Evolutionary conservation across 2,888 invertebrate genomes (phyloP).

Genomic region (Ligdia adustata): DNA sequence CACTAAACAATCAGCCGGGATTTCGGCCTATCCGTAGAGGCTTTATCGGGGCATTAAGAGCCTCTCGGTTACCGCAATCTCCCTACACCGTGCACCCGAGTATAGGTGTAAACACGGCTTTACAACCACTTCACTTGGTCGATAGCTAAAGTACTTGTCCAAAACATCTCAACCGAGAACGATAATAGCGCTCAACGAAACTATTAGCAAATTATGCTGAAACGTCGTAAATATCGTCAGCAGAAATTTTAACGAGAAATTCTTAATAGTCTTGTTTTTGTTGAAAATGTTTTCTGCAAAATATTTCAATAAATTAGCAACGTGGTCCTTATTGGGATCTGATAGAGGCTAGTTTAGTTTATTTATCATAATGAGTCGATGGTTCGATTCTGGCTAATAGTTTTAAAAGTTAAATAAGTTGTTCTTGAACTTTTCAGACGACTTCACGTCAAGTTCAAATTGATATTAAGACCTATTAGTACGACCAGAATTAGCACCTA

Average conservation of each 20-base stretch:
- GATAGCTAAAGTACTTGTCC: conserved; percentile 16
- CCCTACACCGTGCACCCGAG: not conserved
- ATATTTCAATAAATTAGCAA: conserved; percentile 6
- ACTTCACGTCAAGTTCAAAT: conserved; percentile 7
- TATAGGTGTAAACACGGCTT: conserved; percentile 10
- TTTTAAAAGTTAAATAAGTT: no score
- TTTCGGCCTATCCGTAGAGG: conserved; percentile 21
- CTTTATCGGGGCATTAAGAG: conserved; percentile 22
- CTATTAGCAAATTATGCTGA: conserved; percentile 6
- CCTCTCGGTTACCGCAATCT: conserved; percentile 21
- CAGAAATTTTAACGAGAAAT: conserved; percentile 9
- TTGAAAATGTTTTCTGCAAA: conserved; percentile 4
- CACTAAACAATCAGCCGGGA: conserved; percentile 25
- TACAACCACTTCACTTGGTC: not conserved
- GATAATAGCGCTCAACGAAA: conserved; percentile 14
- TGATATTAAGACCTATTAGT: conserved; percentile 2
- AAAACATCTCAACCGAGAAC: conserved; percentile 15
- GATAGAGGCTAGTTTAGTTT: conserved; percentile 1
- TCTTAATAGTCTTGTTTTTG: conserved; percentile 11
- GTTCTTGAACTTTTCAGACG: no score
- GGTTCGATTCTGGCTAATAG: no score
- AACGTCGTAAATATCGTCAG: conserved; percentile 6
- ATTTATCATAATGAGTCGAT: no score
- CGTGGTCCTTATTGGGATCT: not conserved
- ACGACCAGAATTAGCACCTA: not conserved